A percentile compares a stretch with the other conserved stretches of the same genome.
These are phyloP conservation scores for Corythoichthys haematopterus DNA, from an alignment of 2,113 vertebrate species.

Conservation along the genomic window DNA sequence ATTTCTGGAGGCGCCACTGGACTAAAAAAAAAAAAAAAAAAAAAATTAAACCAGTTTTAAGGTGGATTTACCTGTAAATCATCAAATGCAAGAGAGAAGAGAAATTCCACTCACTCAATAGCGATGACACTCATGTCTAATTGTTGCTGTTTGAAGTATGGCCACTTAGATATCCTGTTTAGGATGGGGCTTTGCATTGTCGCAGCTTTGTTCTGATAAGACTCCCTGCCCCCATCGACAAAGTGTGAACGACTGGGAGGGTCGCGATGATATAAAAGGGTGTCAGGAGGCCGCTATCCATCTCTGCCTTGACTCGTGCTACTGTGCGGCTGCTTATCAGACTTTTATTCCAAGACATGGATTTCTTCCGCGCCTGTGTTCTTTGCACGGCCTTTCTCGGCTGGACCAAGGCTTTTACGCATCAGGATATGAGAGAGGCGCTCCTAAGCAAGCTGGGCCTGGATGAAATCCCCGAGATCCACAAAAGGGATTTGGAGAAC, in stretches of 20 bases:
- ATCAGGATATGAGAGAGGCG: constrained; percentile 75
- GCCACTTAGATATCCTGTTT: constrained; percentile 60
- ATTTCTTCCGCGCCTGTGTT: constrained; percentile 54
- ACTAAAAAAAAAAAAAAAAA: no score
- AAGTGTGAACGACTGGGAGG: constrained; percentile 79
- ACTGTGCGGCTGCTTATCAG: constrained; percentile 18
- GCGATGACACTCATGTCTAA: constrained; percentile 46
- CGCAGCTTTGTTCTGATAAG: constrained; percentile 70
- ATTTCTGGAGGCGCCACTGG: no score
- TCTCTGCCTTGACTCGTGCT: constrained; percentile 31
- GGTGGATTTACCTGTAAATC: background rate
- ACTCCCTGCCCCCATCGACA: constrained; percentile 69
- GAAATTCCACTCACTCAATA: constrained; percentile 37
- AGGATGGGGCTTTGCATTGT: constrained; percentile 71
- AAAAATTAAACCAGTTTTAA: background rate
- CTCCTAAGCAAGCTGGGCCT: constrained; percentile 80
- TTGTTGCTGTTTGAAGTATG: constrained; percentile 63
- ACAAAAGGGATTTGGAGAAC: constrained; percentile 77
- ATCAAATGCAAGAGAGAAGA: constrained; percentile 26
- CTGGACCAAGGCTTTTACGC: constrained; percentile 61
- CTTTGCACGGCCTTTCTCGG: constrained; percentile 57
- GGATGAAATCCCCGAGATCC: constrained; percentile 76
- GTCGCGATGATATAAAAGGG: constrained; percentile 64
- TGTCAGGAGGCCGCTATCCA: constrained; percentile 27
- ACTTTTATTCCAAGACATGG: constrained; percentile 49